A percentile compares a stretch with the other conserved stretches of the same genome.
phyloP scores from a whole-genome alignment of 2,888 invertebrate species.

The Plemyria rubiginata region DNA sequence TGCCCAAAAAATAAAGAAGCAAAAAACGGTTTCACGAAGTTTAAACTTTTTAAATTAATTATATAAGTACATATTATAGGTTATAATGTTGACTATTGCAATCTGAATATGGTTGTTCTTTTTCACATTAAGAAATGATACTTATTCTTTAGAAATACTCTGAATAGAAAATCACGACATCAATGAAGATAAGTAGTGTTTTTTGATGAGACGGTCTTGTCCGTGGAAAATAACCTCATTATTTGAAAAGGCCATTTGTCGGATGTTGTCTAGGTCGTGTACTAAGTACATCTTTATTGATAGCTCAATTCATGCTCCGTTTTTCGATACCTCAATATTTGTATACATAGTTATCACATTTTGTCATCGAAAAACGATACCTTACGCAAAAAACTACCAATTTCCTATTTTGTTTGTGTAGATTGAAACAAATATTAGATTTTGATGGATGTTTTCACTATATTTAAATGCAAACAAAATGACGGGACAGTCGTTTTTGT shows the following conservation, averaged over 20 bases:
- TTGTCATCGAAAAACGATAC: not conserved
- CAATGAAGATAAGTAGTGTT: not conserved
- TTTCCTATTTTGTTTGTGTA: no score
- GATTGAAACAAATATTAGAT: no score
- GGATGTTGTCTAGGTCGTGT: conserved; percentile 57
- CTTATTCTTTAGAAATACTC: not conserved
- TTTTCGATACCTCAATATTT: not conserved
- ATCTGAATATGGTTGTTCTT: not conserved
- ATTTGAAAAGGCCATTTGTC: conserved; percentile 36
- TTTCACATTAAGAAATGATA: not conserved
- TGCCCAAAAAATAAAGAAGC: no score
- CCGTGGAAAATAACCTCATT: conserved; percentile 10
- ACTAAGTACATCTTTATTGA: conserved; percentile 36
- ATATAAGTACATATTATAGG: no score
- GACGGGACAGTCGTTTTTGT: no score
- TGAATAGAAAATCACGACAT: not conserved
- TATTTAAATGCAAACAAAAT: no score
- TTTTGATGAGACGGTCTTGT: not conserved
- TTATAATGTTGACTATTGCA: not conserved
- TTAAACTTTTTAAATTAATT: no score
- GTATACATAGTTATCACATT: not conserved
- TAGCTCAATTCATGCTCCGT: not conserved
- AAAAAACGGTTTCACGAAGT: no score
- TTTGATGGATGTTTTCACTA: no score
- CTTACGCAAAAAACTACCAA: no score